Evolutionary conservation across 2,797 vertebrate species (phyloP), one percentile per base, ranked within the genome.

Genomic region (Argyrosomus regius): DNA sequence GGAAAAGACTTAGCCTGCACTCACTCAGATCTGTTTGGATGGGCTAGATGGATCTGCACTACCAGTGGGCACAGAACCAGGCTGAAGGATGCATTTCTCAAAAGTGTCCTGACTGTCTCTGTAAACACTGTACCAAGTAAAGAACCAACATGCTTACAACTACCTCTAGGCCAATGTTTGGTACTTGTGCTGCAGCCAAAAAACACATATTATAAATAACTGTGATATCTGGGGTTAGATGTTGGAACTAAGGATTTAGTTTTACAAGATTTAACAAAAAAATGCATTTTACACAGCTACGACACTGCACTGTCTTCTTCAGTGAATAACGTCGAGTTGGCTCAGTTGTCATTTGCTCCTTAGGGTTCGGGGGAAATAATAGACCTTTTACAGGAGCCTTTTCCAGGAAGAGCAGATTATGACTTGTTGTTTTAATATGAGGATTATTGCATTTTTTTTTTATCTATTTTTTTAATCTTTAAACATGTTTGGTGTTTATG

Each of bases 11-110:
- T 61, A 65, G 11, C 54, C 52, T 68, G 48, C 54, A 28, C 75
- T 92, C 90, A 66, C 65, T 88, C 66, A 77, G 62, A 89, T 83
- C 65, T 35, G 71, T 88, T 82, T 87, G 86, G 78, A 84, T 31
- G n/a, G 58, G 54, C 71, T 28, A 22, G 65, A 70, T 78, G 53
- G 70, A 75, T 82, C 12, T 65, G 56, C 56, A 39, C 10, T 43
- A 71, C 63, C 58, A 62, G 50, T 75, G 68, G 64, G 73, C 78
- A 63, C 43, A 39, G 63, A 61, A 63, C 64, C 58, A 72, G 75
- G 62, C 46, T 39, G 62, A 78, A 79, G 39, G 52, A 67, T 48
- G 46, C 53, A 28, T 62, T 71, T 67, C 48, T 84, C 69, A 72
- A 24, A 77, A 59, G 63, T 57, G 41, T 41, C 43, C 45, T 59